Conservation (phyloP, 2,888 invertebrate species). For the Hydrotaea diabolus region DNA sequence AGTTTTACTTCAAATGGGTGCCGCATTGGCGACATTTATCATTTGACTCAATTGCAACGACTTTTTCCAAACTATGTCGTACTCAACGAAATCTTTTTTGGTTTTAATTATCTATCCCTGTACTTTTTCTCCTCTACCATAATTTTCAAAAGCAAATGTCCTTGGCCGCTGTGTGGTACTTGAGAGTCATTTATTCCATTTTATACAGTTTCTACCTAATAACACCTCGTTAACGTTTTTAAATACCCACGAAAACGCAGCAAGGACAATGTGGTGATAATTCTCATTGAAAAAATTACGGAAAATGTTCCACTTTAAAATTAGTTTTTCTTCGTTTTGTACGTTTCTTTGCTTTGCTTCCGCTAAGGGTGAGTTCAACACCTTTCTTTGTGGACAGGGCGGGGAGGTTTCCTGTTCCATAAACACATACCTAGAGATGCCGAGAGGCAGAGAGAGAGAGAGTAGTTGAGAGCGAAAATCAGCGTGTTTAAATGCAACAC, state of each 20-base stretch:
- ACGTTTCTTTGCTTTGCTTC: background rate
- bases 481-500: conserved; percentile 7
- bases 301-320: conserved; percentile 24
- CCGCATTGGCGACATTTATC: too few species aligned
- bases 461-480: background rate
- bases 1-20: too few species aligned
- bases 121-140: background rate
- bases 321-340: background rate
- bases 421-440: background rate
- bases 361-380: conserved; percentile 12
- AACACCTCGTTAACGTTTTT: background rate
- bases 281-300: conserved; percentile 44
- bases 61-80: too few species aligned
- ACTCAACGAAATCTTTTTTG: too few species aligned
- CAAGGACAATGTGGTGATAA: conserved; percentile 50
- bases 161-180: background rate
- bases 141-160: background rate
- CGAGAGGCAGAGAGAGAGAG: too few species aligned
- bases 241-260: conserved; percentile 18
- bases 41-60: too few species aligned
- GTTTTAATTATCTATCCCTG: too few species aligned
- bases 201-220: background rate
- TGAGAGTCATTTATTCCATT: background rate
- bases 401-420: background rate
- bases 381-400: background rate